phyloP scores from a whole-genome alignment of 2,888 invertebrate genomes.

The Phytoseiulus persimilis region DNA sequence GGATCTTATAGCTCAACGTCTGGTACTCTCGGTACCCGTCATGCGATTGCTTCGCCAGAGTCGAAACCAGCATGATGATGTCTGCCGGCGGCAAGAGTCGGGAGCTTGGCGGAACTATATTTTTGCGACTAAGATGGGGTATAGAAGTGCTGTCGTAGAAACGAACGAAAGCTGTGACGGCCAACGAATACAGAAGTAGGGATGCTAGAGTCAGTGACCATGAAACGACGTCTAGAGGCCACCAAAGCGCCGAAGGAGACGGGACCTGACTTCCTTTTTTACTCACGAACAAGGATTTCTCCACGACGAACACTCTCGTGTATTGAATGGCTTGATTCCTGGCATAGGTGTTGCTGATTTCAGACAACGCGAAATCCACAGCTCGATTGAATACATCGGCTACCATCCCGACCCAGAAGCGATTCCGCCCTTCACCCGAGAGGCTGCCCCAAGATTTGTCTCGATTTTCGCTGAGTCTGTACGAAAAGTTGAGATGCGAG shows the following conservation, averaged over 20 bases:
- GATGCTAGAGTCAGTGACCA: neutral
- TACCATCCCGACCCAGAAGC: neutral
- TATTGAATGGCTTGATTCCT: neutral
- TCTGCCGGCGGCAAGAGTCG: neutral
- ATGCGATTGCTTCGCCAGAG: neutral
- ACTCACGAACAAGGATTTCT: constrained; percentile 7
- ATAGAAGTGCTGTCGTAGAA: neutral
- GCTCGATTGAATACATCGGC: neutral
- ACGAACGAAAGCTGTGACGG: neutral
- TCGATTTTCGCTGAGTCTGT: neutral
- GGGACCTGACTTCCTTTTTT: neutral
- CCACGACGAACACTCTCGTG: neutral
- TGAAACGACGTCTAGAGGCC: neutral
- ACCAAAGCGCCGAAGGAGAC: neutral
- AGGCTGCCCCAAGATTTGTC: neutral
- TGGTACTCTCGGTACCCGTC: constrained; percentile 5
- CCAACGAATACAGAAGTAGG: neutral
- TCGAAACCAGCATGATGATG: neutral
- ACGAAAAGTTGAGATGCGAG: neutral
- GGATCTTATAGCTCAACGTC: neutral
- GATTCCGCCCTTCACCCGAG: neutral
- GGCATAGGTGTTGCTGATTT: constrained; percentile 11
- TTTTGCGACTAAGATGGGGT: neutral
- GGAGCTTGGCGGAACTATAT: neutral
- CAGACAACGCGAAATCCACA: neutral